Percentiles rank a stretch among this genome's conserved stretches.
phyloP scores from a whole-genome alignment of 2,797 vertebrate species.

The Rhyacichthys aspro region DNA sequence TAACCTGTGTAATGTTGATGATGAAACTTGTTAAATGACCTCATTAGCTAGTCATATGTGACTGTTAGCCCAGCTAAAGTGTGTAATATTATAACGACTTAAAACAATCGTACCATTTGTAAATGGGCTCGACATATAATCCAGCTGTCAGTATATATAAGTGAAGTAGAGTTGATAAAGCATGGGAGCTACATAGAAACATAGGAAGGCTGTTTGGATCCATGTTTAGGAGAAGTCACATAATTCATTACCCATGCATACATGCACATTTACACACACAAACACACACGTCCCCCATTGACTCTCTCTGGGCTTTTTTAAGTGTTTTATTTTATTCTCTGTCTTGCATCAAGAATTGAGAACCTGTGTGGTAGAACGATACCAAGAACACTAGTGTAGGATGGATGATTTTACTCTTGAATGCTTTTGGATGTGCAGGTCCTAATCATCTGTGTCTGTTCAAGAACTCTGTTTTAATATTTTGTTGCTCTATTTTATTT shows the following conservation, averaged over 20 bases:
- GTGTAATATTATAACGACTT: slow-evolving; percentile 72
- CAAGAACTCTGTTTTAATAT: slow-evolving; percentile 46
- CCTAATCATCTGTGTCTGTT: slow-evolving; percentile 50
- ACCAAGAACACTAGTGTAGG: slow-evolving; percentile 31
- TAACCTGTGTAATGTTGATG: slow-evolving; percentile 63
- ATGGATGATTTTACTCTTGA: slow-evolving; percentile 39
- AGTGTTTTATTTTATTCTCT: slow-evolving; percentile 69
- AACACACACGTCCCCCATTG: slow-evolving; percentile 51
- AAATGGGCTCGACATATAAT: slow-evolving; percentile 74
- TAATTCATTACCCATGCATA: neutral
- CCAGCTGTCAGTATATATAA: slow-evolving; percentile 68
- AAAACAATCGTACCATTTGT: slow-evolving; percentile 72
- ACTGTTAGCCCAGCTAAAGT: slow-evolving; percentile 70
- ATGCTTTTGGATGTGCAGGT: slow-evolving; percentile 30
- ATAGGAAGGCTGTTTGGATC: slow-evolving; percentile 36
- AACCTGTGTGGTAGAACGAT: slow-evolving; percentile 63
- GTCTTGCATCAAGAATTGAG: slow-evolving; percentile 85
- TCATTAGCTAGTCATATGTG: slow-evolving; percentile 69
- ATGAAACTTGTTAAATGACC: slow-evolving; percentile 57
- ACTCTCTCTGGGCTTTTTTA: slow-evolving; percentile 69
- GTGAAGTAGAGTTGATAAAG: slow-evolving; percentile 35
- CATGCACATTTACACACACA: slow-evolving; percentile 23
- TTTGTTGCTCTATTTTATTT: slow-evolving; percentile 58
- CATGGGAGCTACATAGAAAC: slow-evolving; percentile 30
- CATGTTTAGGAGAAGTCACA: slow-evolving; percentile 37